Evolutionary conservation across 2,797 vertebrate genomes (phyloP).

Genomic region (Bothrops alternatus): DNA sequence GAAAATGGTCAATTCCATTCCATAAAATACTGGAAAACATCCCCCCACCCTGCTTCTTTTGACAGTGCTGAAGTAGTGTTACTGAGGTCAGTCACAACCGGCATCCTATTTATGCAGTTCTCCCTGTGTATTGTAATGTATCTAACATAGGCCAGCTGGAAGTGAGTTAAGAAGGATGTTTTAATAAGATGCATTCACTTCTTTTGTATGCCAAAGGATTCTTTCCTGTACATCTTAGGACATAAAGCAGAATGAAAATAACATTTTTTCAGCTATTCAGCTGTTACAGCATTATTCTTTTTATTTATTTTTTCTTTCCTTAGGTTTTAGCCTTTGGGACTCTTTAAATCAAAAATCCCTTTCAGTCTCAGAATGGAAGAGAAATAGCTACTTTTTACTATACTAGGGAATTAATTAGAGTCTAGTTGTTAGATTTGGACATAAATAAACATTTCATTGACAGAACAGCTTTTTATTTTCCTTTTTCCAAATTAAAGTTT

Average conservation of each 20-base stretch:
- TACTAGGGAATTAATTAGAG: slow-evolving; percentile 40
- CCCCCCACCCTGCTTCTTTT: background rate
- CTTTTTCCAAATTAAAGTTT: background rate
- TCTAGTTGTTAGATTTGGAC: slow-evolving; percentile 4
- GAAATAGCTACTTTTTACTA: slow-evolving; percentile 10
- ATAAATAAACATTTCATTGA: slow-evolving; percentile 18
- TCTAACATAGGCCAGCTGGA: background rate
- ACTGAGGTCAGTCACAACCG: background rate
- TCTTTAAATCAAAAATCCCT: slow-evolving; percentile 39
- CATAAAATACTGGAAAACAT: background rate
- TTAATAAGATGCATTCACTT: background rate
- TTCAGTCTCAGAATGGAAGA: slow-evolving; percentile 17
- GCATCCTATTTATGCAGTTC: background rate
- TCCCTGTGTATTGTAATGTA: background rate
- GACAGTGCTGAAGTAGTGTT: background rate
- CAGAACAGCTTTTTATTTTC: background rate
- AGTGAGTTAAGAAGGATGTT: background rate
- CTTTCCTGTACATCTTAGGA: background rate
- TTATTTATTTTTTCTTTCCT: slow-evolving; percentile 30
- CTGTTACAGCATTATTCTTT: slow-evolving; percentile 26
- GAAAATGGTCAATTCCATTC: background rate
- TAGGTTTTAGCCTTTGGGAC: slow-evolving; percentile 46
- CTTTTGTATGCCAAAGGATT: background rate
- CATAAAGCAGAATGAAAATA: slow-evolving; percentile 25
- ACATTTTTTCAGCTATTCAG: slow-evolving; percentile 20